Percentiles rank a stretch among this genome's conserved stretches.
These are phyloP conservation scores for Erebia epiphron DNA, from an alignment of 2,888 invertebrate genomes.

Conservation along the genomic window DNA sequence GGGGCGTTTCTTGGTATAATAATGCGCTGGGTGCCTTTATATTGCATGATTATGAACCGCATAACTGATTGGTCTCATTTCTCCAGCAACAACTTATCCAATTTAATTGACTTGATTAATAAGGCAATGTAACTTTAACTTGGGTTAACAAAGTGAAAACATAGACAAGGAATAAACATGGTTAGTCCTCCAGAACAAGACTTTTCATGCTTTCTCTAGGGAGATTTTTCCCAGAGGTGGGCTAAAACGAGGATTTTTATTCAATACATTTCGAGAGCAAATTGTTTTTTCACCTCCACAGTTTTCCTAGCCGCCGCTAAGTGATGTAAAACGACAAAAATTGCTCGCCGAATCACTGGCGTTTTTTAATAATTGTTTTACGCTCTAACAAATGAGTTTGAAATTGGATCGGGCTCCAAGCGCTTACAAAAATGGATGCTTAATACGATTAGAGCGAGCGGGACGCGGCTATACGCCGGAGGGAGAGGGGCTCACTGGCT, in stretches of 20 bases:
- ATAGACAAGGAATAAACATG: too few relatives aligned
- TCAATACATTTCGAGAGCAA: not conserved
- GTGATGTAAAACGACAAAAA: conserved; percentile 75
- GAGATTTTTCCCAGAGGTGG: not conserved
- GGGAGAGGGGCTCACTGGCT: conserved; percentile 43
- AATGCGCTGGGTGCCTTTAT: too few relatives aligned
- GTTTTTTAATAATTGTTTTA: conserved; percentile 83
- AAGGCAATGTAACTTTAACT: too few relatives aligned
- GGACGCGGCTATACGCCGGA: conserved; percentile 51
- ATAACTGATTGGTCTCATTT: too few relatives aligned
- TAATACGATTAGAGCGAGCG: conserved; percentile 85
- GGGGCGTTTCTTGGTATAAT: too few relatives aligned
- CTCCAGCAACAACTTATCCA: too few relatives aligned
- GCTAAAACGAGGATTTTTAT: not conserved
- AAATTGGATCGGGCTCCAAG: conserved; percentile 85
- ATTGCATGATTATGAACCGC: too few relatives aligned
- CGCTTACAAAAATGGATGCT: conserved; percentile 86
- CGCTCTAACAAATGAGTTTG: conserved; percentile 86
- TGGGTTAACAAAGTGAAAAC: too few relatives aligned
- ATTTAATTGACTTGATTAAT: too few relatives aligned
- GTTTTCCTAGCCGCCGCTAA: conserved; percentile 47
- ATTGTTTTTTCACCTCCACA: not conserved
- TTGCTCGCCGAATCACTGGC: conserved; percentile 74
- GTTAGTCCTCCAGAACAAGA: not conserved
- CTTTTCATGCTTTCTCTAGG: not conserved